These are phyloP conservation scores for Sciaenops ocellatus DNA, from an alignment of 2,797 vertebrate genomes.

Conservation along the genomic window DNA sequence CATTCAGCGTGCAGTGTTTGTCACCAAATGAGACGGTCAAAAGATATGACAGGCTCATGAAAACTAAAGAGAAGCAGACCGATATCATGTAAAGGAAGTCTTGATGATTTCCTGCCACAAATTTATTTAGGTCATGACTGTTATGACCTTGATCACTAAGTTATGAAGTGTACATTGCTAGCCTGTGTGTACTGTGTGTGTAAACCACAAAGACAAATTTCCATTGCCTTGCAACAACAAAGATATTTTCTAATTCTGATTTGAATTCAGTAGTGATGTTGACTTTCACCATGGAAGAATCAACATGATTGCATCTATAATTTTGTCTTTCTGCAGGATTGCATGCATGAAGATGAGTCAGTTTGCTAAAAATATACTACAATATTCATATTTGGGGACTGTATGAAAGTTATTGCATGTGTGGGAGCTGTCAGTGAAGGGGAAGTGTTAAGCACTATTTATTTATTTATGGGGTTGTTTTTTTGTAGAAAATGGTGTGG, in stretches of 20 bases:
- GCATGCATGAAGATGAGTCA: not conserved
- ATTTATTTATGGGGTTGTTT: too few relatives aligned
- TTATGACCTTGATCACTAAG: not conserved
- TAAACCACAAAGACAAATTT: not conserved
- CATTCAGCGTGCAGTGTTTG: not conserved
- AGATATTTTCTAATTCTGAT: not conserved
- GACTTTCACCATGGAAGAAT: not conserved
- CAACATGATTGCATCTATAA: not conserved
- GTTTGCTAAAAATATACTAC: not conserved
- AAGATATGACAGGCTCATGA: not conserved
- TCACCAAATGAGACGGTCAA: not conserved
- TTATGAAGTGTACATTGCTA: not conserved
- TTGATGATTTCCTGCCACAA: not conserved
- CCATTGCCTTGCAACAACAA: not conserved
- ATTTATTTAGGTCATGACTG: not conserved
- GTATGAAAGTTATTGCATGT: not conserved
- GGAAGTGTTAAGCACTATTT: too few relatives aligned
- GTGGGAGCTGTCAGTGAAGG: too few relatives aligned
- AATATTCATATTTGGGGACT: not conserved
- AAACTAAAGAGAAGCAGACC: not conserved
- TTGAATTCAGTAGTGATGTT: not conserved
- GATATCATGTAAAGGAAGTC: not conserved
- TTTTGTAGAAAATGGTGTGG: too few relatives aligned
- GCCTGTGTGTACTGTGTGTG: not conserved
- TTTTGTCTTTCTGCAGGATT: not conserved